Conservation (phyloP, 2,797 vertebrate species). For the Aplochiton taeniatus region DNA sequence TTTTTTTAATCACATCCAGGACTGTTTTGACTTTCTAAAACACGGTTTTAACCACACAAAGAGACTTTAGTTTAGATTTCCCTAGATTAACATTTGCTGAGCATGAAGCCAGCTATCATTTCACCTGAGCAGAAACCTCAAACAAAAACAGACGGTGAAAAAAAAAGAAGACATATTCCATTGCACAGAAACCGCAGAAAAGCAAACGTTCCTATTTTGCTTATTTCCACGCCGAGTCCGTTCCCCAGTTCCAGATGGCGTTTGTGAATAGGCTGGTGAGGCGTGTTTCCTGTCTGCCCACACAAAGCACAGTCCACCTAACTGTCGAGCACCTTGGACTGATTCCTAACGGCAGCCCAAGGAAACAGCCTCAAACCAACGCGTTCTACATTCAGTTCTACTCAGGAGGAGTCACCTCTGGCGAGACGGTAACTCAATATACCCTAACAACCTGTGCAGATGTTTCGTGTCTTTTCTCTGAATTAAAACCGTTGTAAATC, state of each 20-base stretch:
- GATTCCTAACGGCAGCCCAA: constrained; percentile 38
- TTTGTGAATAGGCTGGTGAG: constrained; percentile 45
- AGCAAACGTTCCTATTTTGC: constrained; percentile 6
- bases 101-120: constrained; percentile 14
- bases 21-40: not conserved
- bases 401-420: too few species aligned
- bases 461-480: too few species aligned
- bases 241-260: constrained; percentile 45
- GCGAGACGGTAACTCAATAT: too few species aligned
- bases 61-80: not conserved
- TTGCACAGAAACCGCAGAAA: constrained; percentile 17
- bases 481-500: too few species aligned
- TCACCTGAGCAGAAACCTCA: constrained; percentile 13
- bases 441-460: too few species aligned
- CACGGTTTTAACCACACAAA: not conserved
- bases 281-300: constrained; percentile 41
- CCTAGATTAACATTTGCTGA: constrained; percentile 12
- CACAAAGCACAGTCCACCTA: constrained; percentile 29
- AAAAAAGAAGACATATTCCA: not conserved
- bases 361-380: constrained; percentile 7
- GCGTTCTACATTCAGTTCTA: too few species aligned
- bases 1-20: not conserved
- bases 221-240: constrained; percentile 26
- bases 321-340: constrained; percentile 32
- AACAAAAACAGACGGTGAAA: constrained; percentile 11